These are phyloP conservation scores for Myotis brandtii DNA, from an alignment of 2,113 vertebrate genomes.

Conservation along the genomic window DNA sequence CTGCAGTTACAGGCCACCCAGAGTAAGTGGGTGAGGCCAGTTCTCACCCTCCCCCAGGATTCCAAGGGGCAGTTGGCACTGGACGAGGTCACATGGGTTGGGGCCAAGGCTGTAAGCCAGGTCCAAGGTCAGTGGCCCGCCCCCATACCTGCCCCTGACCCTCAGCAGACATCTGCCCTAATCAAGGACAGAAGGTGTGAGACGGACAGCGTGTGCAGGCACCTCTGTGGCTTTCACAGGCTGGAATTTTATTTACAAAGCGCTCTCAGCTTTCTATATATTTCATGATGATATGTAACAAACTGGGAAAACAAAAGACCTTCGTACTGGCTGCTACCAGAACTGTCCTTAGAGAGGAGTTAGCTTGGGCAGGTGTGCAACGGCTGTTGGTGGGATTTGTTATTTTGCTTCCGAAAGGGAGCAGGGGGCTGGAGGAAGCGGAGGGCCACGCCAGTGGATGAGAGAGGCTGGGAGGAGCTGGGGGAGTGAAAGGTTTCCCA, in stretches of 20 bases:
- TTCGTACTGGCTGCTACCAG: background rate
- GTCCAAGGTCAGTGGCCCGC: background rate
- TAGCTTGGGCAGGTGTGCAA: background rate
- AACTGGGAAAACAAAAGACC: background rate
- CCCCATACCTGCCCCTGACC: background rate
- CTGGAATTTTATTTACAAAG: background rate
- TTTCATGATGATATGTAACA: background rate
- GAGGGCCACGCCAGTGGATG: background rate
- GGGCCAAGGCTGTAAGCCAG: background rate
- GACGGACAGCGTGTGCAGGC: background rate
- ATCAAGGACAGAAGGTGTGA: background rate
- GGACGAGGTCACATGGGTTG: slow-evolving; percentile 13
- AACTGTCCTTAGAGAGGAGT: background rate
- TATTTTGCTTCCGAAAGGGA: background rate
- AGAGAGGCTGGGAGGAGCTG: background rate
- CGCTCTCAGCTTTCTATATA: background rate
- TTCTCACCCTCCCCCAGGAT: slow-evolving; percentile 81
- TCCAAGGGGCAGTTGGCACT: slow-evolving; percentile 66
- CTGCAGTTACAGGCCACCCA: slow-evolving; percentile 81
- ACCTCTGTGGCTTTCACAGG: background rate
- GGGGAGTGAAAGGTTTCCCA: background rate
- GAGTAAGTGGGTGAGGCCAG: slow-evolving; percentile 83
- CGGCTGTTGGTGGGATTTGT: background rate
- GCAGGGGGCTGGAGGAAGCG: background rate
- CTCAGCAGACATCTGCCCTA: background rate